These are phyloP conservation scores for Ifrita kowaldi DNA, from an alignment of 2,113 vertebrate species.

Conservation along the genomic window DNA sequence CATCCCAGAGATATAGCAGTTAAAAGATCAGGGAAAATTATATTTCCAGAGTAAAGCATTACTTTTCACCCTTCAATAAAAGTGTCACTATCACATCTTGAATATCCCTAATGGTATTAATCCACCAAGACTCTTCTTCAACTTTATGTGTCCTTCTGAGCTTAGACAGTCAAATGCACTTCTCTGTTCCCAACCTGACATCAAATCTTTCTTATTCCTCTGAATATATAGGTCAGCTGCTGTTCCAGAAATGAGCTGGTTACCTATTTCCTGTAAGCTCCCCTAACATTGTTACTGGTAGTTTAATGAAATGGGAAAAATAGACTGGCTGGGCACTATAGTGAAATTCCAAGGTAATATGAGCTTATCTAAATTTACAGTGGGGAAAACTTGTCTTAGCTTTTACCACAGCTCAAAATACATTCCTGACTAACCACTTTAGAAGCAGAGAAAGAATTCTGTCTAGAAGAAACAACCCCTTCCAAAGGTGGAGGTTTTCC, in stretches of 20 bases:
- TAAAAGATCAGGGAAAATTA: slow-evolving; percentile 17
- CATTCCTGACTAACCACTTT: not conserved
- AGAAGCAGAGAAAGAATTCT: not conserved
- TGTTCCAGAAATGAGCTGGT: not conserved
- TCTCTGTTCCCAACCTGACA: not conserved
- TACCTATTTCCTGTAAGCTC: not conserved
- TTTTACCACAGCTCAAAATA: not conserved
- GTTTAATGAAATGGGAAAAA: not conserved
- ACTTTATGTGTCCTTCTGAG: not conserved
- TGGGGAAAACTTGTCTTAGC: not conserved
- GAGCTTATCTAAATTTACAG: not conserved
- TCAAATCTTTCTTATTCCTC: not conserved
- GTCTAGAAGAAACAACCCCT: not conserved
- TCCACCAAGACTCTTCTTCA: not conserved
- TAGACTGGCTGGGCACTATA: not conserved
- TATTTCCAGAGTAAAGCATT: not conserved
- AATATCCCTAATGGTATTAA: not conserved
- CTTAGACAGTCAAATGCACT: not conserved
- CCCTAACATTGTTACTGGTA: not conserved
- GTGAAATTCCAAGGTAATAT: not conserved
- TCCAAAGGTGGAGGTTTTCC: not conserved
- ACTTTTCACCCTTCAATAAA: slow-evolving; percentile 15
- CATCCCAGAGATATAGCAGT: not conserved
- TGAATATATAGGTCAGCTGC: not conserved
- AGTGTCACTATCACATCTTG: not conserved